Evolutionary conservation across 2,888 invertebrate genomes (phyloP).

Genomic region (Pandemis cinnamomeana): DNA sequence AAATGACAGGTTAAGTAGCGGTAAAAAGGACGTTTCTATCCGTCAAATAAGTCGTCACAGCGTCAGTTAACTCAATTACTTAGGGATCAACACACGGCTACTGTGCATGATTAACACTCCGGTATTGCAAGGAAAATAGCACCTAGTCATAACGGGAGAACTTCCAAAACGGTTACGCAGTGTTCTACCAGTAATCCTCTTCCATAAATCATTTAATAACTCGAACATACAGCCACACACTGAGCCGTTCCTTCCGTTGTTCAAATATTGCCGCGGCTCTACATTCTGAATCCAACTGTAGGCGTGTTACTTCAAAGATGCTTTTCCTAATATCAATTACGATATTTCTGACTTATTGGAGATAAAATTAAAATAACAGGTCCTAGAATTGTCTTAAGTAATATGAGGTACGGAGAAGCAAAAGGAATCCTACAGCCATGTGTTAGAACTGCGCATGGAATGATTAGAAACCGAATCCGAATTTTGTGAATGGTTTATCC

Average conservation of each 20-base stretch:
- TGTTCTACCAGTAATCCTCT: constrained; percentile 71
- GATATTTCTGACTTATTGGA: constrained; percentile 60
- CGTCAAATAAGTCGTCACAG: constrained; percentile 83
- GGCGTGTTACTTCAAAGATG: constrained; percentile 38
- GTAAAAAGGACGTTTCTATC: constrained; percentile 71
- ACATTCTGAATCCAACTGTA: constrained; percentile 54
- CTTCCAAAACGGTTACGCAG: constrained; percentile 62
- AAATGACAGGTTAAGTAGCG: constrained; percentile 51
- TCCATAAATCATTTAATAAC: constrained; percentile 85
- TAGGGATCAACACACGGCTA: constrained; percentile 82
- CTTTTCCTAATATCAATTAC: constrained; percentile 44
- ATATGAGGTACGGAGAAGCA: constrained; percentile 49
- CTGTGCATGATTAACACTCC: constrained; percentile 76
- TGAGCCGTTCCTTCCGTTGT: constrained; percentile 81
- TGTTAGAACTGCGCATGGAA: constrained; percentile 51
- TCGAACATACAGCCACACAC: constrained; percentile 83
- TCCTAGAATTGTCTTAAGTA: constrained; percentile 63
- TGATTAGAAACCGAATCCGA: constrained; percentile 15
- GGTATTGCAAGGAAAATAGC: constrained; percentile 53
- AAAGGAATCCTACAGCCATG: constrained; percentile 51
- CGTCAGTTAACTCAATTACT: constrained; percentile 84
- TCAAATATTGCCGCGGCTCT: constrained; percentile 56
- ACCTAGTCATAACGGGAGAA: constrained; percentile 60
- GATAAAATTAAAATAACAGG: constrained; percentile 52
- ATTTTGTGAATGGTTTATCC: constrained; percentile 60